Base-by-base conservation (phyloP, 2,113 vertebrate species). In the Fukomys damarensis region DNA sequence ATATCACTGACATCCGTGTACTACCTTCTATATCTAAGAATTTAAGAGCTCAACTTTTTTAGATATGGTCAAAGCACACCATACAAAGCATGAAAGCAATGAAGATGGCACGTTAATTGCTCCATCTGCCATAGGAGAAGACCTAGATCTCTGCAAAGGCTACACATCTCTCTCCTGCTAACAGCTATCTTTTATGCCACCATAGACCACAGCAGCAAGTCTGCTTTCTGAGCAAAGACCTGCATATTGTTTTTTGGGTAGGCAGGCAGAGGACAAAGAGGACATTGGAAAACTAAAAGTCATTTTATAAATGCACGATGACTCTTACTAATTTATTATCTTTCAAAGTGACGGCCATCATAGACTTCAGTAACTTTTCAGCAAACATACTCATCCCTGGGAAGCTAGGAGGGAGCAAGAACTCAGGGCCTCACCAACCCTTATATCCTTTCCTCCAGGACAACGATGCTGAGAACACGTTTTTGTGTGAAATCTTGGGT, bases 31-130 rank as follows among this genome's bases (percentile, higher is more conserved):
- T 79, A 82, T 17, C 3, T 70, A 35, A 32, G 24, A 32, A 86
- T 86, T 20, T 66, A 89, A 89, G 80, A 93, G 59, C 56, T 43
- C 58, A 61, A 89, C 43, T 41, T 76, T 85, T 86, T 94, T 63
- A 30, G 59, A 87, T 35, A 49, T 35, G 30, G 66, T 8, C 41
- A 63, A 77, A 91, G 26, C 56, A 46, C 0, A 86, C 56, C 17
- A 80, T 30, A 8, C 54, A 79, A 32, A 49, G 32, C 16, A 63
- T 1, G 68, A 24, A 16, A 65, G 56, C 32, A 58, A 52, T 6
- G 22, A 17, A 30, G 22, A 65, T 1, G 9, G 46, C 19, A 7
- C 1, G 3, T 30, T 41, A 24, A 26, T 16, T 38, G 32, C 30
- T 81, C 87, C 81, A 87, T 8, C 14, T 80, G 58, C 38, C 58